Evolutionary conservation across 2,888 invertebrate species (phyloP), one percentile per base, ranked within the genome.

Genomic region (Archips xylosteana): DNA sequence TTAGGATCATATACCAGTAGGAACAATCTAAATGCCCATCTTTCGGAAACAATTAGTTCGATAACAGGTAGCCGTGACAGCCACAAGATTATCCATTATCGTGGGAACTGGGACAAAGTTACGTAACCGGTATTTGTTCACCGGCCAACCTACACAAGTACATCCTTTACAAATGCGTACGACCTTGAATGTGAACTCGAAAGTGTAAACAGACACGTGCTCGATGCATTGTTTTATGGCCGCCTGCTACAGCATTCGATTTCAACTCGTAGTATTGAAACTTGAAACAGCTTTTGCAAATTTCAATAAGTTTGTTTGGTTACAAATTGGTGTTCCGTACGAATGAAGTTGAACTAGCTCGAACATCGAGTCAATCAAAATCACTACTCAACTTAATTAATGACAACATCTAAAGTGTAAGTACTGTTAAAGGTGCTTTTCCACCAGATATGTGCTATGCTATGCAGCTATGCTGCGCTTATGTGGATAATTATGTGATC

Each of bases 121-220:
- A 92, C 83, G 90, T 92, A 92, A 94, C 90, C 92, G 91, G 91
- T 92, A 92, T 92, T 93, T 92, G 91, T 92, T 91, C 88, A 85
- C 87, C 87, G 91, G 85, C 87, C 92, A 89, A 86, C 93, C 92
- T 89, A 92, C 91, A 90, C 90, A 85, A 89, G 89, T 88, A 92
- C 93, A 94, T 94, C 94, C 93, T 94, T 75, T 92, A 92, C 94
- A 92, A 93, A 94, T 92, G 92, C 94, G 92, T 92, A 91, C 91
- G 93, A 91, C 94, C 94, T 94, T 94, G 91, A 89, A 90, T 92
- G 91, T 92, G 92, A 93, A 93, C 94, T 92, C 92, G 89, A 90
- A 92, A 93, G 91, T 92, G 92, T 93, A 92, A 92, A 90, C 91
- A 89, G 87, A 90, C 94, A 92, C 92, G 92, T 91, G 94, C 85